A percentile compares a stretch with the other conserved stretches of the same genome.
These are phyloP conservation scores for Serranus cabrilla DNA, from an alignment of 2,797 vertebrate species.

Conservation along the genomic window DNA sequence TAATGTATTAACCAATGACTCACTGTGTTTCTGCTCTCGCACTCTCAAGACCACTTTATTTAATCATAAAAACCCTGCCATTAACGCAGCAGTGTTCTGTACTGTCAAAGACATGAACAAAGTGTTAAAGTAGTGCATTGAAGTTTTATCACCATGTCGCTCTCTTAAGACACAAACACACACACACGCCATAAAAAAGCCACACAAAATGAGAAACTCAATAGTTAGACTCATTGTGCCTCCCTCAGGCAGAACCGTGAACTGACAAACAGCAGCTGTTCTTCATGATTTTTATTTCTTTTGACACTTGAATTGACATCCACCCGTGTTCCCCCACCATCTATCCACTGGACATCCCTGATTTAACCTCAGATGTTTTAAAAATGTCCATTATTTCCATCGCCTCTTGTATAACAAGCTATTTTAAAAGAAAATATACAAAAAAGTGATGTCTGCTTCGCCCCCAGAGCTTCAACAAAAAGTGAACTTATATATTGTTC, in stretches of 20 bases:
- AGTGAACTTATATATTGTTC: too few species aligned
- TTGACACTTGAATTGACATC: background rate
- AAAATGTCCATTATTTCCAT: background rate
- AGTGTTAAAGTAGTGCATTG: background rate
- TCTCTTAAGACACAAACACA: background rate
- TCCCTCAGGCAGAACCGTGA: constrained; percentile 52
- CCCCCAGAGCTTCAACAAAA: background rate
- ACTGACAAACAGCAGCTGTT: constrained; percentile 23
- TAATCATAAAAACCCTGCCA: background rate
- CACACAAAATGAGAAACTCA: background rate
- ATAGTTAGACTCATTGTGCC: constrained; percentile 46
- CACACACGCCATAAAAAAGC: background rate
- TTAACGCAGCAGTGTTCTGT: background rate
- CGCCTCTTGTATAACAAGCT: background rate
- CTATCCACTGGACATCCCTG: background rate
- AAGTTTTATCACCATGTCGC: background rate
- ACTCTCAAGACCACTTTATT: background rate
- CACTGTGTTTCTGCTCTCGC: background rate
- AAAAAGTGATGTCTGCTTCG: background rate
- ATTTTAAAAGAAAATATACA: background rate
- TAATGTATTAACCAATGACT: background rate
- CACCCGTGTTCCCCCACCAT: too few species aligned
- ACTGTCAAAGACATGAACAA: background rate
- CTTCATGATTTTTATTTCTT: background rate
- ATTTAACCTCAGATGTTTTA: background rate